phyloP scores from a whole-genome alignment of 2,888 invertebrate genomes.

The Caenorhabditis uteleia region DNA sequence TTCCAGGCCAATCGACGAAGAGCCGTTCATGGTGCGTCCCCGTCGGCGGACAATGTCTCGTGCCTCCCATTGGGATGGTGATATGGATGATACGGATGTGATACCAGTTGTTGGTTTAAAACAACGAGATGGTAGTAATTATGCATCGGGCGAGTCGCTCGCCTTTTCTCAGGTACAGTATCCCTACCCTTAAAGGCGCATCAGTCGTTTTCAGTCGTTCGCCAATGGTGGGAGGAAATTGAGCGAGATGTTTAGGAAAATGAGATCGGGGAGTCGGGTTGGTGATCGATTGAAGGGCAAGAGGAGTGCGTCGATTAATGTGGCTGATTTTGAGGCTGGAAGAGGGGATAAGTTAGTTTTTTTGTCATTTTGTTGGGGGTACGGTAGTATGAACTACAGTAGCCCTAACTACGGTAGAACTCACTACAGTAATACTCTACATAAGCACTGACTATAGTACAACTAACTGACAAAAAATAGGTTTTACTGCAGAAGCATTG shows the following conservation, averaged over 20 bases:
- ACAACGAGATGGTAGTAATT: conserved; percentile 21
- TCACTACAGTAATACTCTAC: no score
- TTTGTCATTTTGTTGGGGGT: background rate
- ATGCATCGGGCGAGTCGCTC: conserved; percentile 42
- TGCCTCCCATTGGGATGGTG: conserved; percentile 34
- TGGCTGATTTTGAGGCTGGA: conserved; percentile 27
- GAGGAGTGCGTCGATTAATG: conserved; percentile 17
- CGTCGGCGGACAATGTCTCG: conserved; percentile 33
- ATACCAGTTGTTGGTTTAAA: conserved; percentile 44
- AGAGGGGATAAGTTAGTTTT: conserved; percentile 11
- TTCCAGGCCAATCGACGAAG: conserved; percentile 49
- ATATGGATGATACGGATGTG: conserved; percentile 45
- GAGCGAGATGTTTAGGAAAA: conserved; percentile 43
- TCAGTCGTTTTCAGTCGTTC: no score
- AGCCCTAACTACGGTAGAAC: no score
- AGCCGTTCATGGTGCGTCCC: conserved; percentile 55
- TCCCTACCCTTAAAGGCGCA: no score
- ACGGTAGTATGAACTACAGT: no score
- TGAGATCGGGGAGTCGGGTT: conserved; percentile 31
- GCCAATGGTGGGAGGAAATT: conserved; percentile 31
- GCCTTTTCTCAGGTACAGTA: conserved; percentile 46
- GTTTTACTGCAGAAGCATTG: no score
- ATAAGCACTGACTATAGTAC: no score
- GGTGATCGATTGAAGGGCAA: conserved; percentile 25
- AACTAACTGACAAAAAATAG: no score